These are phyloP conservation scores for Leptinotarsa tumamoca DNA, from an alignment of 2,888 invertebrate genomes.

Conservation along the genomic window DNA sequence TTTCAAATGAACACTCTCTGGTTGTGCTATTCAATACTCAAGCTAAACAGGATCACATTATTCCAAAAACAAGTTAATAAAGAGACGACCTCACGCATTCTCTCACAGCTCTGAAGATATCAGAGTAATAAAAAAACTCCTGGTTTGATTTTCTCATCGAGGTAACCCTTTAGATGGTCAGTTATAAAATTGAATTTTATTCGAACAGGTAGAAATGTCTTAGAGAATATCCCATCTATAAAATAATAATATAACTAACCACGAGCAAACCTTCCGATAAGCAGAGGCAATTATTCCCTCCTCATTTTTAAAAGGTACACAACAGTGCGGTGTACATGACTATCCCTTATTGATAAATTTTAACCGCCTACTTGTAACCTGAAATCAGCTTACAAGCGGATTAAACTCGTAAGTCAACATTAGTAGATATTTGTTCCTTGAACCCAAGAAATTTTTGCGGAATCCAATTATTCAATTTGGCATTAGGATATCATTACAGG, in stretches of 20 bases:
- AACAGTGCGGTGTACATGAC: constrained; percentile 15
- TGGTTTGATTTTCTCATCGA: constrained; percentile 22
- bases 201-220: constrained; percentile 5
- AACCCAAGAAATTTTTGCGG: constrained; percentile 30
- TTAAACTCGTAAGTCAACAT: constrained; percentile 7
- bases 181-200: constrained; percentile 10
- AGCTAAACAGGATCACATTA: constrained; percentile 4
- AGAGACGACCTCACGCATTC: constrained; percentile 5
- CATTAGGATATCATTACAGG: constrained; percentile 21
- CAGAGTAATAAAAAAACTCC: constrained; percentile 8
- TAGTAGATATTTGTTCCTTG: constrained; percentile 22
- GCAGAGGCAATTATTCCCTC: constrained; percentile 1
- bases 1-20: no score
- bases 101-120: constrained; percentile 6
- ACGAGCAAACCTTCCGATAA: constrained; percentile 12
- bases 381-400: constrained; percentile 17
- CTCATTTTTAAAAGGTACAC: not conserved
- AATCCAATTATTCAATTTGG: constrained; percentile 38
- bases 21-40: not conserved
- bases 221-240: constrained; percentile 1
- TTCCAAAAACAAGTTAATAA: constrained; percentile 16
- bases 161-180: constrained; percentile 19
- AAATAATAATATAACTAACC: constrained; percentile 9
- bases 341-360: not conserved
- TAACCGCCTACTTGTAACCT: constrained; percentile 3